These are phyloP conservation scores for Phycodurus eques DNA, from an alignment of 2,113 vertebrate species.

Conservation along the genomic window DNA sequence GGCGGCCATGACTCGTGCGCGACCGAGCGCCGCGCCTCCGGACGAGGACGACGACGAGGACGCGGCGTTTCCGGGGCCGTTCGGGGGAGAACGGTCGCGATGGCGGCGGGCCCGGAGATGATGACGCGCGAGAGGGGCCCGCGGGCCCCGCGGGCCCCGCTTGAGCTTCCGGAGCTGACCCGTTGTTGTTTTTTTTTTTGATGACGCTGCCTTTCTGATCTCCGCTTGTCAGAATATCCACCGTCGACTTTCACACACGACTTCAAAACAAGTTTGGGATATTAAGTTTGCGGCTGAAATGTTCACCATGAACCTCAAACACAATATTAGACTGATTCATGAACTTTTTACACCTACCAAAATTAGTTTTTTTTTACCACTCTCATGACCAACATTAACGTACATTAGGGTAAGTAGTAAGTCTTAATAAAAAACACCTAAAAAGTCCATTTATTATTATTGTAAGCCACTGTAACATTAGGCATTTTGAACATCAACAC, in stretches of 20 bases:
- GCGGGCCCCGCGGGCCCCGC: too few relatives aligned
- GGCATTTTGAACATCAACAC: too few relatives aligned
- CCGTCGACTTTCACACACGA: not conserved
- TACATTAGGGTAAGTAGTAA: too few relatives aligned
- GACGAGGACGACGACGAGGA: constrained; percentile 21
- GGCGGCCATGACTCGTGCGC: constrained; percentile 4
- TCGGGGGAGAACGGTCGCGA: constrained; percentile 29
- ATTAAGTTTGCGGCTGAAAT: not conserved
- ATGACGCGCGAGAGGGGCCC: not conserved
- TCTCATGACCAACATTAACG: too few relatives aligned
- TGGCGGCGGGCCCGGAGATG: constrained; percentile 3
- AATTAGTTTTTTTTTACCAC: too few relatives aligned
- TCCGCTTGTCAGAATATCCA: not conserved
- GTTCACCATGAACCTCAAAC: not conserved
- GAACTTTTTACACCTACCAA: too few relatives aligned
- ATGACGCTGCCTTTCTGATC: not conserved
- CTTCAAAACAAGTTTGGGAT: not conserved
- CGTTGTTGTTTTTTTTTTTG: not conserved
- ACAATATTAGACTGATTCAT: not conserved
- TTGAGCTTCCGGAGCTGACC: not conserved
- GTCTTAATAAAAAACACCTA: too few relatives aligned
- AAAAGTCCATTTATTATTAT: too few relatives aligned
- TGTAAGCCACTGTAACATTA: too few relatives aligned
- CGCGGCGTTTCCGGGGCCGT: constrained; percentile 43
- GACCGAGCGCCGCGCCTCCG: constrained; percentile 6